Percentiles rank a stretch among this genome's conserved stretches.
These are phyloP conservation scores for Carettochelys insculpta DNA, from an alignment of 2,113 vertebrate species.

Conservation along the genomic window DNA sequence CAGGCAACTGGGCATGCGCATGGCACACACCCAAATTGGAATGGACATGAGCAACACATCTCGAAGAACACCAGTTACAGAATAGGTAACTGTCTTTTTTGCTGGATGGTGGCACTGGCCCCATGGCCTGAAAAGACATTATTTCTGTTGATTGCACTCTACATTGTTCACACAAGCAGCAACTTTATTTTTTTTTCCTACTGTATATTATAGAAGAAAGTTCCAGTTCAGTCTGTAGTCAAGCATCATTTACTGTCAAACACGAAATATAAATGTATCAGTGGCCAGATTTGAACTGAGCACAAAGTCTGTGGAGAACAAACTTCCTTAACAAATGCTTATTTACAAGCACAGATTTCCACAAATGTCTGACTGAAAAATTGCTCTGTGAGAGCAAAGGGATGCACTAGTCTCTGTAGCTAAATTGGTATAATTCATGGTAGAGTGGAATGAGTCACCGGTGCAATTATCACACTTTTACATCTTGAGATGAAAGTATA, in stretches of 20 bases:
- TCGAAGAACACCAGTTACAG: no score
- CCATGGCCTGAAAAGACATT: background rate
- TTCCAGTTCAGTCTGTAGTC: background rate
- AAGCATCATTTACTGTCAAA: background rate
- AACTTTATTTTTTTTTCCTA: background rate
- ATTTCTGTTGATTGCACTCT: background rate
- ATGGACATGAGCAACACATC: no score
- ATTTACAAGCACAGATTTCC: background rate
- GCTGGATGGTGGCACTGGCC: background rate
- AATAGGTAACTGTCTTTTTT: no score
- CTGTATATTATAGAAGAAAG: background rate
- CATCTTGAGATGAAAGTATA: background rate
- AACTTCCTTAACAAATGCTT: background rate
- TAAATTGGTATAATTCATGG: background rate
- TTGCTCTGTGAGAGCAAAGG: background rate
- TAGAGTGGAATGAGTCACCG: accelerated
- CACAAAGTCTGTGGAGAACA: background rate
- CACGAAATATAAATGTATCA: background rate
- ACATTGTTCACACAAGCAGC: background rate
- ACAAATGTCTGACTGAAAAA: background rate
- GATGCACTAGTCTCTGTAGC: accelerated
- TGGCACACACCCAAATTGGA: no score
- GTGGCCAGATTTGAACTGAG: background rate
- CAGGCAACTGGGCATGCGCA: no score
- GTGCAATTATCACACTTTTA: background rate